phyloP scores from a whole-genome alignment of 64 coral and sea anemone genomes.

The Stichodactyla helianthus region DNA sequence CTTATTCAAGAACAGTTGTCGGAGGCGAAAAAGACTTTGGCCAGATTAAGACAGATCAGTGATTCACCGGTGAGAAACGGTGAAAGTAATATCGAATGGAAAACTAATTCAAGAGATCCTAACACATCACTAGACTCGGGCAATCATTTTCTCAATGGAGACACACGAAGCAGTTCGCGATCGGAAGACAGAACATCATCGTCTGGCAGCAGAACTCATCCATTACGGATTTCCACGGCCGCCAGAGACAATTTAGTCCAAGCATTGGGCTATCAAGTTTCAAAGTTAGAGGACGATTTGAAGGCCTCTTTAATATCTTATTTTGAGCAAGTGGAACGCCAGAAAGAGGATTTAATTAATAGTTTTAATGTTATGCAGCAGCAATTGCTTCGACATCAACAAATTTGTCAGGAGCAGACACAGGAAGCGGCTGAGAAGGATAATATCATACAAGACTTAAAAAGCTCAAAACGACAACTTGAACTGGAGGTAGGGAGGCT shows the following conservation, averaged over 20 bases:
- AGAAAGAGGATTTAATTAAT: slow-evolving; percentile 86
- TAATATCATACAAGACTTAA: slow-evolving; percentile 41
- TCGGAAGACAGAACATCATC: slow-evolving; percentile 1
- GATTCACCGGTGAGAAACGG: slow-evolving; percentile 1
- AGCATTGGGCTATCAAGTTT: slow-evolving; percentile 66
- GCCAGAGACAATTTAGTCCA: slow-evolving; percentile 68
- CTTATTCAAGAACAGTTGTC: slow-evolving; percentile 43
- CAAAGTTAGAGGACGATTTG: slow-evolving; percentile 86
- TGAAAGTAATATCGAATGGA: not conserved
- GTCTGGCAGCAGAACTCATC: not conserved
- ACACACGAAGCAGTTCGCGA: slow-evolving; percentile 6
- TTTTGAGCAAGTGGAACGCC: slow-evolving; percentile 76
- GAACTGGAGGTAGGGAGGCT: slow-evolving; percentile 62
- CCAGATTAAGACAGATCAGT: slow-evolving; percentile 20
- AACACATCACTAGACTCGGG: not conserved
- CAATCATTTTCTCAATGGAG: not conserved
- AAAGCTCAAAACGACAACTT: slow-evolving; percentile 50
- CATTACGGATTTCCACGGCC: slow-evolving; percentile 16
- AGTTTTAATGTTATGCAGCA: slow-evolving; percentile 78
- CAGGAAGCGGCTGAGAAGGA: slow-evolving; percentile 68
- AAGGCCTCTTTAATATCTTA: slow-evolving; percentile 61
- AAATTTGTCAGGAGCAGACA: slow-evolving; percentile 67
- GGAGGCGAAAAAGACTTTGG: slow-evolving; percentile 39
- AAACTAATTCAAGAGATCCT: not conserved
- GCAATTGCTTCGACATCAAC: slow-evolving; percentile 67